A percentile compares a stretch with the other conserved stretches of the same genome.
phyloP scores from a whole-genome alignment of 2,797 vertebrate genomes.

The Iguana delicatissima region DNA sequence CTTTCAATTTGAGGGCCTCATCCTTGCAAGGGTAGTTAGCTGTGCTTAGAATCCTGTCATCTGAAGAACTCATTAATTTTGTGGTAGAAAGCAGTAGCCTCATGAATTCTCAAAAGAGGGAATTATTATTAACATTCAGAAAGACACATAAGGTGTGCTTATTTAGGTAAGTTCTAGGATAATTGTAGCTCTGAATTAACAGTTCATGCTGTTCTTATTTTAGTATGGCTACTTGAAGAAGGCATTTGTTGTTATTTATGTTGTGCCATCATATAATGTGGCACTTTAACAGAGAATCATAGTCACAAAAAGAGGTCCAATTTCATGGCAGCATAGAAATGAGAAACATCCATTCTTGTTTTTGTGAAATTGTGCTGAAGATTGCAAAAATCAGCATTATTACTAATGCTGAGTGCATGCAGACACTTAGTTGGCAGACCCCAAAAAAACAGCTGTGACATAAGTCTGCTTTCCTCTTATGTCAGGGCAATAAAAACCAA shows the following conservation, averaged over 20 bases:
- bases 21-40: neutral
- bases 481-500: neutral
- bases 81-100: neutral
- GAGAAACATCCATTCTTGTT: constrained; percentile 30
- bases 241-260: neutral
- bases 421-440: neutral
- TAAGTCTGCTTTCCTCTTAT: neutral
- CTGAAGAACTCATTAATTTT: neutral
- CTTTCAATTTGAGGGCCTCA: neutral
- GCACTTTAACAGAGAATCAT: neutral
- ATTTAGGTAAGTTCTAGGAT: neutral
- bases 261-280: neutral
- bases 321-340: neutral
- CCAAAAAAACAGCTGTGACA: constrained; percentile 18
- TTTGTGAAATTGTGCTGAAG: constrained; percentile 2
- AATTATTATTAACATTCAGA: neutral
- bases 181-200: neutral
- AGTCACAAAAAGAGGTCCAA: neutral
- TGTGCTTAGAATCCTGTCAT: neutral
- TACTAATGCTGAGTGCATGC: constrained; percentile 29
- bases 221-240: neutral
- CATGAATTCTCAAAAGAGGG: neutral
- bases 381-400: constrained; percentile 16
- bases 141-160: neutral
- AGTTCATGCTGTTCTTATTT: neutral